A percentile compares a stretch with the other conserved stretches of the same genome.
Evolutionary conservation across 2,888 invertebrate species (phyloP).

Genomic region (Drosophila affinis): DNA sequence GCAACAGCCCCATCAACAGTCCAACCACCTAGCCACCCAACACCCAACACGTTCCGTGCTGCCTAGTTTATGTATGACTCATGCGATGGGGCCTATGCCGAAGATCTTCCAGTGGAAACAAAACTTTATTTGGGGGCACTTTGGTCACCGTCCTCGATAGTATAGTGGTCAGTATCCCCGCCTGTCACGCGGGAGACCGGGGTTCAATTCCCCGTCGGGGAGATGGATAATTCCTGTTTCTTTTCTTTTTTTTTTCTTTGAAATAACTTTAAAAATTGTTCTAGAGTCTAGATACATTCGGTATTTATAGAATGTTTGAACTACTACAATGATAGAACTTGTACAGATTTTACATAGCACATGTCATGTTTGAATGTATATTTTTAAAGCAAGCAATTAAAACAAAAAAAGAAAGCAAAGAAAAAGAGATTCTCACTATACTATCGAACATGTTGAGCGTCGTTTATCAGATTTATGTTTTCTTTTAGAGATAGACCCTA

Average conservation of each 20-base stretch:
- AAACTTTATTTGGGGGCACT: background rate
- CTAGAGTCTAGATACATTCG: too few relatives aligned
- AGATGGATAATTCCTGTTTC: too few relatives aligned
- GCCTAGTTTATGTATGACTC: background rate
- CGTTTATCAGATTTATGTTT: background rate
- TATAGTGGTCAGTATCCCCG: slow-evolving; percentile 70
- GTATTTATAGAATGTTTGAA: too few relatives aligned
- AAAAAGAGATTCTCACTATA: slow-evolving; percentile 67
- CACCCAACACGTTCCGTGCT: background rate
- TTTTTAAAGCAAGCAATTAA: too few relatives aligned
- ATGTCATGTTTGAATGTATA: too few relatives aligned
- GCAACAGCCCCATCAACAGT: background rate
- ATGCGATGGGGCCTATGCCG: background rate
- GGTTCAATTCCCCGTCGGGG: slow-evolving; percentile 31
- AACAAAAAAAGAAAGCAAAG: slow-evolving; percentile 2
- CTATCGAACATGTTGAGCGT: slow-evolving; percentile 57
- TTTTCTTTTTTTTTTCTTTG: slow-evolving; percentile 10
- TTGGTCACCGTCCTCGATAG: slow-evolving; percentile 48
- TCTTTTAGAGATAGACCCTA: background rate
- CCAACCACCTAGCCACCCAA: background rate
- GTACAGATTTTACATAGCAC: too few relatives aligned
- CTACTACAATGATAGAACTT: too few relatives aligned
- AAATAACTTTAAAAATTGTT: too few relatives aligned
- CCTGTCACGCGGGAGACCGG: slow-evolving; percentile 69
- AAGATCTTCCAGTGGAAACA: background rate